phyloP scores from a whole-genome alignment of 2,797 vertebrate genomes.

The Spinus olivaceus region DNA sequence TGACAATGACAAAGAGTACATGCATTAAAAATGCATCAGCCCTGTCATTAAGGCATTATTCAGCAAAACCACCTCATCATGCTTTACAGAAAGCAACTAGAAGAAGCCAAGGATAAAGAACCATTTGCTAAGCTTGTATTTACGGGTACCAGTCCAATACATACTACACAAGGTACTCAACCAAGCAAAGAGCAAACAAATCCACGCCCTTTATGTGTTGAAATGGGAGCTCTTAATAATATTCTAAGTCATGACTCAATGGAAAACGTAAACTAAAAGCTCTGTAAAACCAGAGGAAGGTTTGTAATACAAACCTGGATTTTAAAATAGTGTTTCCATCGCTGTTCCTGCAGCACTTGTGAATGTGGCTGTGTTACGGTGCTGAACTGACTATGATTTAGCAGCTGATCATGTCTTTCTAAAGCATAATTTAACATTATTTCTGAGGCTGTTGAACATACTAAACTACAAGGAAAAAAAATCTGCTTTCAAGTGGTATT shows the following conservation, averaged over 20 bases:
- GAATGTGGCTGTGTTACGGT: background rate
- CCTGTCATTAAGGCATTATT: slow-evolving; percentile 53
- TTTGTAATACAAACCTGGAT: slow-evolving; percentile 45
- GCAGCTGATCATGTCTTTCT: slow-evolving; percentile 37
- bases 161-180: background rate
- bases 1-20: slow-evolving; percentile 45
- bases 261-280: slow-evolving; percentile 2
- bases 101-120: slow-evolving; percentile 2
- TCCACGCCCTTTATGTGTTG: background rate
- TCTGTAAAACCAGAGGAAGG: slow-evolving; percentile 34
- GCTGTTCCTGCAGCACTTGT: slow-evolving; percentile 22
- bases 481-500: slow-evolving; percentile 49
- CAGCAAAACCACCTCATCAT: slow-evolving; percentile 49
- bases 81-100: slow-evolving; percentile 21
- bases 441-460: slow-evolving; percentile 46
- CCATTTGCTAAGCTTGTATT: slow-evolving; percentile 11
- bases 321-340: slow-evolving; percentile 28
- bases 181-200: slow-evolving; percentile 44
- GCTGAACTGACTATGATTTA: slow-evolving; percentile 27
- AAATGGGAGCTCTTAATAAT: slow-evolving; percentile 38
- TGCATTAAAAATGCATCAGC: slow-evolving; percentile 49
- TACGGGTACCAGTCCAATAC: background rate
- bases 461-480: slow-evolving; percentile 43
- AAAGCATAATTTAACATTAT: slow-evolving; percentile 50
- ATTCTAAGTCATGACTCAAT: slow-evolving; percentile 35